Percentiles rank a stretch among this genome's conserved stretches.
Evolutionary conservation across 2,888 invertebrate species (phyloP).

Genomic region (Junonia oenone): DNA sequence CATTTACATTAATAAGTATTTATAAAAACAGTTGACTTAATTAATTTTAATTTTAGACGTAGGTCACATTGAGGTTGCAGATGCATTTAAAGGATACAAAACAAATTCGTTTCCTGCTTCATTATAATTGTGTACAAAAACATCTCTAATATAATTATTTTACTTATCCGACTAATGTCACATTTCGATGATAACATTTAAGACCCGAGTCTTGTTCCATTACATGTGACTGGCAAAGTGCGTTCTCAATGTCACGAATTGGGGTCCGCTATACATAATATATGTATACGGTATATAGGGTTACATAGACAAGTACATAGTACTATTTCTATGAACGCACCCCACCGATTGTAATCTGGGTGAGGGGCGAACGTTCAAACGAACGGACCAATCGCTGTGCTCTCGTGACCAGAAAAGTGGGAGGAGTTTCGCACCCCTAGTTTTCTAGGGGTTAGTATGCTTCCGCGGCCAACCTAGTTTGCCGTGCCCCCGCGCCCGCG

Average conservation of each 20-base stretch:
- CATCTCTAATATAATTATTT: neutral
- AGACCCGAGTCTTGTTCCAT: neutral
- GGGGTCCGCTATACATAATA: slow-evolving; percentile 49
- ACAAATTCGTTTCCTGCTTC: neutral
- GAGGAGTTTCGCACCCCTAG: slow-evolving; percentile 80
- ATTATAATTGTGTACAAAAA: neutral
- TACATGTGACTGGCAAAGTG: slow-evolving; percentile 28
- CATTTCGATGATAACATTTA: neutral
- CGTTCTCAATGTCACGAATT: slow-evolving; percentile 69
- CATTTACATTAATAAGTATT: neutral
- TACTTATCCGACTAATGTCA: neutral
- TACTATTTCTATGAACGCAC: slow-evolving; percentile 78
- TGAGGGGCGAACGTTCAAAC: slow-evolving; percentile 69
- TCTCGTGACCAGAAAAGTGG: slow-evolving; percentile 78
- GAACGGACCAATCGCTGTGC: slow-evolving; percentile 75
- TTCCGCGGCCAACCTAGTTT: slow-evolving; percentile 80
- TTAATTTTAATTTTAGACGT: neutral
- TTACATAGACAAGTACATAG: slow-evolving; percentile 65
- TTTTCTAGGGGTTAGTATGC: slow-evolving; percentile 81
- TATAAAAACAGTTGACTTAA: neutral
- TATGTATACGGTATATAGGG: slow-evolving; percentile 54
- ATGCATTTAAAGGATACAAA: neutral
- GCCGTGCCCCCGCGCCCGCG: slow-evolving; percentile 57
- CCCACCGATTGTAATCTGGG: slow-evolving; percentile 79
- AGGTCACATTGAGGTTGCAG: neutral